Conservation (phyloP, 1,140 invertebrate genomes). For the Apocrypta bakeri region DNA sequence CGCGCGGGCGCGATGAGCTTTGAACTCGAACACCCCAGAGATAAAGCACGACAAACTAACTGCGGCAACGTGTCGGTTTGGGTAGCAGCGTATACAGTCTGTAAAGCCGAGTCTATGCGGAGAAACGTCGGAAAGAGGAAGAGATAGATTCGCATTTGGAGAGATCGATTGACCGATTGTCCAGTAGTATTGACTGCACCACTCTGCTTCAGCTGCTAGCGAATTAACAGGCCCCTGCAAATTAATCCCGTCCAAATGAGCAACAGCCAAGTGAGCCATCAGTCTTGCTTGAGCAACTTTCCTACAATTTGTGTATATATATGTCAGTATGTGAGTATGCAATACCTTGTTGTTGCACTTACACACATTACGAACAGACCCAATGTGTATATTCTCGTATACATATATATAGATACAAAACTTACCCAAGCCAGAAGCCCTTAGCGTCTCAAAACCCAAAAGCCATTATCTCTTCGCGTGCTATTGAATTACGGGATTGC, state of each 20-base stretch:
- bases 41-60: too few relatives aligned
- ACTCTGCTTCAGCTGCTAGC: too few relatives aligned
- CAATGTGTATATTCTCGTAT: too few relatives aligned
- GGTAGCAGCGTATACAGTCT: too few relatives aligned
- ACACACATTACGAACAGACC: too few relatives aligned
- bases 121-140: background rate
- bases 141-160: background rate
- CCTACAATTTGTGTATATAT: background rate
- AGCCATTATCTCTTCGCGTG: slow-evolving; percentile 14
- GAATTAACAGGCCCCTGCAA: background rate
- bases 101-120: background rate
- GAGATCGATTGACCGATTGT: background rate
- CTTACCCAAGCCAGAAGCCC: background rate
- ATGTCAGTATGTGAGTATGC: background rate
- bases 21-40: too few relatives aligned
- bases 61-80: background rate
- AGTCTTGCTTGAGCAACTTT: background rate
- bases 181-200: background rate
- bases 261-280: background rate
- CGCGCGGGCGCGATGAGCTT: too few relatives aligned
- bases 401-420: background rate
- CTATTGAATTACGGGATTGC: background rate
- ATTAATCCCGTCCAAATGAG: slow-evolving; percentile 8
- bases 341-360: background rate
- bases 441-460: slow-evolving; percentile 5